These are phyloP conservation scores for Popillia japonica DNA, from an alignment of 1,140 invertebrate species.

Conservation along the genomic window DNA sequence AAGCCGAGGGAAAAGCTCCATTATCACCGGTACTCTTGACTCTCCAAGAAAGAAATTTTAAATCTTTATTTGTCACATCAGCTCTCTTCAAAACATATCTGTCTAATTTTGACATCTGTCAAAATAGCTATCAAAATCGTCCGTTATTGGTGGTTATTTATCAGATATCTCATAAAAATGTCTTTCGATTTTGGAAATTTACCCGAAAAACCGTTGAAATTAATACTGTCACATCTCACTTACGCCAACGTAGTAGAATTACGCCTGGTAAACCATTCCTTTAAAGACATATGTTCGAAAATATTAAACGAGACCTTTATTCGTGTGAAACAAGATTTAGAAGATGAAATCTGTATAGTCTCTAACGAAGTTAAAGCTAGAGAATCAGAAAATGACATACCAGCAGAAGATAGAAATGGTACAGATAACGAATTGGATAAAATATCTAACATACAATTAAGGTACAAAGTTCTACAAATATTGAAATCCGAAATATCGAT, in stretches of 20 bases:
- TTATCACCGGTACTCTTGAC: too few species aligned
- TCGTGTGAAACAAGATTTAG: constrained; percentile 18
- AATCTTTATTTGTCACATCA: too few species aligned
- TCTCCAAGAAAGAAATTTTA: too few species aligned
- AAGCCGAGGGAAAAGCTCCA: too few species aligned
- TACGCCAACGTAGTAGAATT: constrained; percentile 15
- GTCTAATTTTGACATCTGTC: constrained; percentile 47
- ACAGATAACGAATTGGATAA: constrained; percentile 9
- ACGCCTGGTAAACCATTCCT: not conserved
- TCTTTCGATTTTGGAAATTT: constrained; percentile 16
- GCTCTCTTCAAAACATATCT: too few species aligned
- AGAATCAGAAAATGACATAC: not conserved
- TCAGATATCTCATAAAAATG: not conserved
- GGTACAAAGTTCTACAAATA: constrained; percentile 30
- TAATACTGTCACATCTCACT: constrained; percentile 16
- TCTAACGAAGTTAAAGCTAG: constrained; percentile 25
- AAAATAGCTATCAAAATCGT: constrained; percentile 27
- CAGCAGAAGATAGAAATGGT: not conserved
- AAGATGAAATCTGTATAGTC: constrained; percentile 2
- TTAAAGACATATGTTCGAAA: constrained; percentile 18
- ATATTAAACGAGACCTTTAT: constrained; percentile 21
- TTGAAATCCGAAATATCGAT: constrained; percentile 13
- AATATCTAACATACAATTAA: not conserved
- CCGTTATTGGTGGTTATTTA: not conserved
- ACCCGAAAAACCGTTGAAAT: not conserved